Percentiles rank a stretch among this genome's conserved stretches.
Evolutionary conservation across 1,140 invertebrate genomes (phyloP).

Genomic region (Listronotus bonariensis): DNA sequence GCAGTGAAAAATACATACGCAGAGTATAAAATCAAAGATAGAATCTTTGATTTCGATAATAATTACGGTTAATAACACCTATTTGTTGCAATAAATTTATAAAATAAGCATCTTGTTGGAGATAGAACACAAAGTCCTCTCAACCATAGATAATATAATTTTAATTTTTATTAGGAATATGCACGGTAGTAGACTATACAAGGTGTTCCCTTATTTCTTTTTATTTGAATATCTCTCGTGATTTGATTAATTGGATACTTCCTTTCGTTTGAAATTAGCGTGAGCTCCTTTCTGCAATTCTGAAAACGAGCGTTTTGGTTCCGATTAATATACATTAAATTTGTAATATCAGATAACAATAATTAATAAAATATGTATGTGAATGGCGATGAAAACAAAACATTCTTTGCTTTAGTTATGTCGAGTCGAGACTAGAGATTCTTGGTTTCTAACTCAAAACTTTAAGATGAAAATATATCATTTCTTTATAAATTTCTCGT

Average conservation of each 20-base stretch:
- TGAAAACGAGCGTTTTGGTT: conserved; percentile 3
- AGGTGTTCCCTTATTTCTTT: conserved; percentile 5
- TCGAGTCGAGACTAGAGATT: too few species aligned
- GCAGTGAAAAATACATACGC: conserved; percentile 22
- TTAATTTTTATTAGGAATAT: conserved; percentile 30
- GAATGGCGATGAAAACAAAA: too few species aligned
- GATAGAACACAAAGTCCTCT: conserved; percentile 34
- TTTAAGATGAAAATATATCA: too few species aligned
- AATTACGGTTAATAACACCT: conserved; percentile 36
- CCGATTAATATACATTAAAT: too few species aligned
- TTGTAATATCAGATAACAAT: too few species aligned
- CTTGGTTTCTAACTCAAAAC: too few species aligned
- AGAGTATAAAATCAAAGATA: conserved; percentile 15
- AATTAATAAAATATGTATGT: too few species aligned
- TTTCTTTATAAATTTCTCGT: too few species aligned
- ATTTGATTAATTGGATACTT: conserved; percentile 24
- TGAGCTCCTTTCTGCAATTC: conserved; percentile 10
- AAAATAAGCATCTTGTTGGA: conserved; percentile 33
- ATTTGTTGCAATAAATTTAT: conserved; percentile 40
- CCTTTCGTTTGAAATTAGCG: conserved; percentile 13
- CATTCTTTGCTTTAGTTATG: too few species aligned
- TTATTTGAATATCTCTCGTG: conserved; percentile 26
- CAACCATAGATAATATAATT: conserved; percentile 35
- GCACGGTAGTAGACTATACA: conserved; percentile 20
- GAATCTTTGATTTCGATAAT: conserved; percentile 33